These are phyloP conservation scores for Leptura quadrifasciata DNA, from an alignment of 2,888 invertebrate species.

Conservation along the genomic window DNA sequence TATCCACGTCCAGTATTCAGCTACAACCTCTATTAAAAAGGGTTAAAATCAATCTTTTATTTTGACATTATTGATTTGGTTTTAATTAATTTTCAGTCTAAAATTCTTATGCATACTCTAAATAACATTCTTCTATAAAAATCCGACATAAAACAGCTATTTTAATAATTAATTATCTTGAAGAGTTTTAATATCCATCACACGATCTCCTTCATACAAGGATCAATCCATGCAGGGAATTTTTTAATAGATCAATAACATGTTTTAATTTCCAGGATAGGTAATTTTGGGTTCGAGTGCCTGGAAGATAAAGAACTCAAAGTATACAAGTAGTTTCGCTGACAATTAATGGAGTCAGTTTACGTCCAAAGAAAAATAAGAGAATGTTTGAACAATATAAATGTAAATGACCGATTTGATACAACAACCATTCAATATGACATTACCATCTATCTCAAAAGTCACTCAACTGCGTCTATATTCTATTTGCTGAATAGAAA, in stretches of 20 bases:
- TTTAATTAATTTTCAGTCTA: conserved; percentile 40
- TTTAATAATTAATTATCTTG: conserved; percentile 29
- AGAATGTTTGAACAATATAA: too few species aligned
- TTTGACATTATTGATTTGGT: conserved; percentile 34
- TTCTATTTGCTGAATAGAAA: too few species aligned
- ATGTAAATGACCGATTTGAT: too few species aligned
- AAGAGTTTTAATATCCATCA: conserved; percentile 30
- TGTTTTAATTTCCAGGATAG: too few species aligned
- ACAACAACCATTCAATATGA: too few species aligned
- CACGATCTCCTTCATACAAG: not conserved
- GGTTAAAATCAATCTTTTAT: conserved; percentile 34
- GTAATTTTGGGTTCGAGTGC: too few species aligned
- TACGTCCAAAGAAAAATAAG: too few species aligned
- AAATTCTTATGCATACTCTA: conserved; percentile 28
- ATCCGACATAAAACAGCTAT: conserved; percentile 25
- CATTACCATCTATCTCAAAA: too few species aligned
- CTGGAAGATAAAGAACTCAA: too few species aligned
- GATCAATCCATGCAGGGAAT: not conserved
- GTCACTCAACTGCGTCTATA: too few species aligned
- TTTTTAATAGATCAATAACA: not conserved
- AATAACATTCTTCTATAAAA: conserved; percentile 30
- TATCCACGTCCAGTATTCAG: not conserved
- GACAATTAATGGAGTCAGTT: too few species aligned
- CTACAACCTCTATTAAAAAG: conserved; percentile 15
- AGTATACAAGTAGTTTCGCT: too few species aligned